These are phyloP conservation scores for Notothenia coriiceps DNA, from an alignment of 2,113 vertebrate genomes.

Conservation along the genomic window DNA sequence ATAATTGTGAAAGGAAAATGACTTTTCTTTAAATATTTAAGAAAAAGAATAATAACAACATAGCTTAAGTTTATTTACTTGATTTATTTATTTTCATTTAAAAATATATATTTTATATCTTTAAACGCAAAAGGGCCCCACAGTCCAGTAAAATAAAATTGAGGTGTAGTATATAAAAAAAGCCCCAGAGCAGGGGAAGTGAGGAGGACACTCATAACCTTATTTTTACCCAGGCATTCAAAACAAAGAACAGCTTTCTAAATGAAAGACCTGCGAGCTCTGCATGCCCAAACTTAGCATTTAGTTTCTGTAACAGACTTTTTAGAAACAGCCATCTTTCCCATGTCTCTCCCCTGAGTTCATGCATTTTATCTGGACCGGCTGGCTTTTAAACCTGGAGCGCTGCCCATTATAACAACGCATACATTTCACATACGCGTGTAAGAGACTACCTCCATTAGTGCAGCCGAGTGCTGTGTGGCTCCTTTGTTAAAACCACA, in stretches of 20 bases:
- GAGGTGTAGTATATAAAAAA: neutral
- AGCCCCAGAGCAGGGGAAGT: neutral
- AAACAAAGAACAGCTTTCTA: slow-evolving; percentile 26
- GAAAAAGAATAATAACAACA: too few relatives aligned
- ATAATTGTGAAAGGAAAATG: too few relatives aligned
- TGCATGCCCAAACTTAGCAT: neutral
- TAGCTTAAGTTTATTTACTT: too few relatives aligned
- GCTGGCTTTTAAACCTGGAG: slow-evolving; percentile 46
- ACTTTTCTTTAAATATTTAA: too few relatives aligned
- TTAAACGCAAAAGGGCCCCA: neutral
- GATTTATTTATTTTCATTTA: too few relatives aligned
- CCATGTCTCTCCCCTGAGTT: neutral
- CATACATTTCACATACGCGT: slow-evolving; percentile 54
- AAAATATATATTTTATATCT: too few relatives aligned
- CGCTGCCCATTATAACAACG: slow-evolving; percentile 45
- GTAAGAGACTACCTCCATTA: slow-evolving; percentile 45
- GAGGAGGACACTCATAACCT: neutral
- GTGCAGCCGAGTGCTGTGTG: slow-evolving; percentile 42
- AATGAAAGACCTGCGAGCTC: slow-evolving; percentile 3
- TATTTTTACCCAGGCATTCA: neutral
- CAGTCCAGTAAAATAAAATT: neutral
- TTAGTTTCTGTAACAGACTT: slow-evolving; percentile 5
- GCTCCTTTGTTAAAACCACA: slow-evolving; percentile 60
- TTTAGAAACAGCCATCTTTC: slow-evolving; percentile 11
- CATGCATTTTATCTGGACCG: slow-evolving; percentile 36